phyloP scores from a whole-genome alignment of 2,797 vertebrate species.

The Chaetophractus vellerosus region DNA sequence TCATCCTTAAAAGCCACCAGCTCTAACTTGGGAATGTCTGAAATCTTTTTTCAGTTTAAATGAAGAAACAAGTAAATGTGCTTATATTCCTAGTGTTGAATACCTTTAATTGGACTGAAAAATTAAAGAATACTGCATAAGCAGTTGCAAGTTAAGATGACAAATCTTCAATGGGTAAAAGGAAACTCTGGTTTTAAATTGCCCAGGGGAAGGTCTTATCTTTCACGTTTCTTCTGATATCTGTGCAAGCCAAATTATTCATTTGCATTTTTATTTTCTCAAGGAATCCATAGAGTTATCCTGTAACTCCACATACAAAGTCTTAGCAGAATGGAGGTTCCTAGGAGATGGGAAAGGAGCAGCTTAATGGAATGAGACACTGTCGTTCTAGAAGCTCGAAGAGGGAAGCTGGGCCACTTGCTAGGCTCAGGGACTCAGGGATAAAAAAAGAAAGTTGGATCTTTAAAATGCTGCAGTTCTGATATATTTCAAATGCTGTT shows the following conservation, averaged over 20 bases:
- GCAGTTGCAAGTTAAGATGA: neutral
- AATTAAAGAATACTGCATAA: neutral
- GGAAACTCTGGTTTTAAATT: constrained; percentile 14
- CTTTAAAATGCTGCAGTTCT: neutral
- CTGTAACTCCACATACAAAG: neutral
- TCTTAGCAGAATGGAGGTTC: neutral
- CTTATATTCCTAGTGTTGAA: neutral
- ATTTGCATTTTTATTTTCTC: constrained; percentile 13
- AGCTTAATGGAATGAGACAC: neutral
- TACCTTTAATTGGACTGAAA: neutral
- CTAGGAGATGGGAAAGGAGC: neutral
- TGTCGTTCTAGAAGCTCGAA: neutral
- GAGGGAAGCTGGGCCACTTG: neutral
- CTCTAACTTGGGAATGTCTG: neutral
- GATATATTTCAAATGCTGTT: neutral
- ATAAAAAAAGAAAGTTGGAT: neutral
- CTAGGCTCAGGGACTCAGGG: neutral
- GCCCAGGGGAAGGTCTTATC: neutral
- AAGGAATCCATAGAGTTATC: neutral
- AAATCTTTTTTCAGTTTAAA: neutral
- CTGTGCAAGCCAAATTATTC: neutral
- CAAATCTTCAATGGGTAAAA: neutral
- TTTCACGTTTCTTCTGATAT: constrained; percentile 8
- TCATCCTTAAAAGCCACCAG: neutral
- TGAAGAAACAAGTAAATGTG: neutral